Conservation (phyloP, 1,140 invertebrate genomes). For the Acromyrmex echinatior region DNA sequence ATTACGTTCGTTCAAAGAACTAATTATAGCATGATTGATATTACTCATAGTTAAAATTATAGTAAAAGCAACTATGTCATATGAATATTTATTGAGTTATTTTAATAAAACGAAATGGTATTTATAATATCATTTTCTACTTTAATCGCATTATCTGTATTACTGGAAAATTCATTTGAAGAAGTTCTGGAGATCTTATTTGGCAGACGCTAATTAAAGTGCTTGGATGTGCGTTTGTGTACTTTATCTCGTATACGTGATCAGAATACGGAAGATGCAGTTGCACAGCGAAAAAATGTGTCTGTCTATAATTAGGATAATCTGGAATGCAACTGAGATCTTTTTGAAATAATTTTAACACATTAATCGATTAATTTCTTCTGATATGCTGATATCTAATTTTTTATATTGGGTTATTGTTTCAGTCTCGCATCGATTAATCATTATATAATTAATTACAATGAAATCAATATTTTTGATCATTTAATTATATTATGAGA, state of each 20-base stretch:
- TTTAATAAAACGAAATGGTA: too few species aligned
- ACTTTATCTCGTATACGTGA: neutral
- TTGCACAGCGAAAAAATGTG: neutral
- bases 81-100: too few species aligned
- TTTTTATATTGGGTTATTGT: neutral
- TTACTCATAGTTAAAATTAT: too few species aligned
- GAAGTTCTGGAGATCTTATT: constrained; percentile 63
- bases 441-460: neutral
- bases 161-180: neutral
- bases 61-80: too few species aligned
- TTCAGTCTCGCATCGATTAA: neutral
- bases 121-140: neutral
- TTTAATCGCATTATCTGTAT: constrained; percentile 70
- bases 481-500: neutral
- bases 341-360: constrained; percentile 2
- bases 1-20: too few species aligned
- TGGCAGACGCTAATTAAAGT: constrained; percentile 69
- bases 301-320: neutral
- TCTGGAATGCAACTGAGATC: too few species aligned
- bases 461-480: neutral
- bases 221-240: constrained; percentile 48
- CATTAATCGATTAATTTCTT: neutral
- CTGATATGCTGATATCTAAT: neutral
- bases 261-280: constrained; percentile 12
- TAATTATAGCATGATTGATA: too few species aligned